A percentile compares a stretch with the other conserved stretches of the same genome.
These are phyloP conservation scores for Crotalus horridus DNA, from an alignment of 2,113 vertebrate genomes.

Conservation along the genomic window DNA sequence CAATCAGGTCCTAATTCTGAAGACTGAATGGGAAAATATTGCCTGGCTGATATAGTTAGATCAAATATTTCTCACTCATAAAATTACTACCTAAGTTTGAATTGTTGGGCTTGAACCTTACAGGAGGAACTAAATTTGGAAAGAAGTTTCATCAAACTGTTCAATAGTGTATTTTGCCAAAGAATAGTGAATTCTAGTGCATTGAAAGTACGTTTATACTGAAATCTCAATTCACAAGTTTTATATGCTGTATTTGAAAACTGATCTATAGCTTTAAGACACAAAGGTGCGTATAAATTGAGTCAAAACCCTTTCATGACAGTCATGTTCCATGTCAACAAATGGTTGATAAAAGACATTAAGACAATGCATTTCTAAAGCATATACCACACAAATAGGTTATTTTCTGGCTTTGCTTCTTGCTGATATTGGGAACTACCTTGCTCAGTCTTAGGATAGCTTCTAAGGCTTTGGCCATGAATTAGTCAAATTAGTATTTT, in stretches of 20 bases:
- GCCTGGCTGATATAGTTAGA: not conserved
- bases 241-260: not conserved
- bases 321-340: constrained; percentile 24
- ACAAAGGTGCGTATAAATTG: not conserved
- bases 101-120: not conserved
- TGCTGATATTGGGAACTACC: constrained; percentile 39
- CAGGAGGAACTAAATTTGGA: not conserved
- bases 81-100: not conserved
- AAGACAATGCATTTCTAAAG: constrained; percentile 21
- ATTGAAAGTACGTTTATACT: constrained; percentile 40
- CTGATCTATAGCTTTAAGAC: not conserved
- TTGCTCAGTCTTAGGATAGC: constrained; percentile 43
- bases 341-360: constrained; percentile 20
- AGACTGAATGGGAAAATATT: not conserved
- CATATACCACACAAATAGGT: constrained; percentile 40
- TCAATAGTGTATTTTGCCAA: not conserved
- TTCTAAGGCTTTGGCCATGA: constrained; percentile 32
- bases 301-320: not conserved
- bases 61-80: not conserved
- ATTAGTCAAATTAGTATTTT: constrained; percentile 34
- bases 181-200: constrained; percentile 17
- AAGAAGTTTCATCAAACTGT: constrained; percentile 34
- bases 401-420: constrained; percentile 56
- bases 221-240: constrained; percentile 27
- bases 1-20: not conserved